phyloP scores from a whole-genome alignment of 2,797 vertebrate genomes.

The Vipera ursinii region DNA sequence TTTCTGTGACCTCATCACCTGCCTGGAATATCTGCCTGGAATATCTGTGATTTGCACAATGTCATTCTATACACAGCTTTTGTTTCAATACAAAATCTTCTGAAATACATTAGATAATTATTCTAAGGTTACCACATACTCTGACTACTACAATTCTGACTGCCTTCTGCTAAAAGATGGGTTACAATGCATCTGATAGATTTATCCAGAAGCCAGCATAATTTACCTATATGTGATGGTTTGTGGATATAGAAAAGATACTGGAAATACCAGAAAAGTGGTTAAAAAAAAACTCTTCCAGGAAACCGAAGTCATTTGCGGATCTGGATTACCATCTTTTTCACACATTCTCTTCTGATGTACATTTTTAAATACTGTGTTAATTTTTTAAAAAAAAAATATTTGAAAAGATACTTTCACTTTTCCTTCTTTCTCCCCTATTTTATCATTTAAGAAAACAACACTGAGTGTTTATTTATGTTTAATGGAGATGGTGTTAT shows the following conservation, averaged over 20 bases:
- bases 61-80: background rate
- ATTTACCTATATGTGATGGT: background rate
- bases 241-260: background rate
- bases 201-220: background rate
- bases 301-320: background rate
- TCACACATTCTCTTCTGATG: background rate
- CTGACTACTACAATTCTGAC: background rate
- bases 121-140: background rate
- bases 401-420: background rate
- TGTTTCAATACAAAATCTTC: background rate
- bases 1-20: too few relatives aligned
- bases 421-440: background rate
- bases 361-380: slow-evolving; percentile 5
- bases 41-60: too few relatives aligned
- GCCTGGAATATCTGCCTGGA: too few relatives aligned
- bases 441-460: background rate
- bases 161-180: background rate
- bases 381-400: background rate
- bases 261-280: background rate
- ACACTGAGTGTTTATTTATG: background rate
- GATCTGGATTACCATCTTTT: background rate
- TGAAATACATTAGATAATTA: background rate
- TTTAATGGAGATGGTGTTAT: background rate
- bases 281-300: background rate
- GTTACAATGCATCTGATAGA: background rate